Evolutionary conservation across 2,888 invertebrate genomes (phyloP), one percentile per base, ranked within the genome.

Genomic region (Sisyra terminalis): DNA sequence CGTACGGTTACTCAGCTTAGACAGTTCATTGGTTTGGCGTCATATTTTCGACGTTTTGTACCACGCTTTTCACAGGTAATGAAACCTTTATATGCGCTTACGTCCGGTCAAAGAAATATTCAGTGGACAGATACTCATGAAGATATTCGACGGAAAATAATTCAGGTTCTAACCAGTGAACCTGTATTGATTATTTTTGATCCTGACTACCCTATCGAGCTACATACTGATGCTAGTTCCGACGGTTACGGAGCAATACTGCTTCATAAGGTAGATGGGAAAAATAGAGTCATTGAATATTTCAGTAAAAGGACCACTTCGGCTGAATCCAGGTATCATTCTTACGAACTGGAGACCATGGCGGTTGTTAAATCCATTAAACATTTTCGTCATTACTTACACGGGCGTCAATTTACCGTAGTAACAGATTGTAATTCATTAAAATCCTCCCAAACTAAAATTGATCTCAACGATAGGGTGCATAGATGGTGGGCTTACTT

Each of bases 401-500:
- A 14, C 6, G 38, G 38, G 2, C 15, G 15, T 15, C 11, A 14
- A 17, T 38, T 38, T 38, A 16, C 51, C 50, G 46, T 53, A 38
- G 15, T 54, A 4, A 54, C 55, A 2, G 55, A 57, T 41, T 51
- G 49, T 31, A 46, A 49, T 10, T 42, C 48, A 8, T 39, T 50
- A 6, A 49, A 45, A 17, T 46, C 48, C 1, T 49, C 52, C 2
- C 47, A 48, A 18, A 45, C 41, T 1, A 53, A 54, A 42, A 48
- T 29, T 2, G 49, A 55, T n/a, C 34, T 55, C 5, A 50, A 48
- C 2, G 52, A 51, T 5, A 46, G 51, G 8, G 49, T 53, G 1
- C 49, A 52, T 32, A 45, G 53, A 0, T 54, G 52, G 52, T 54
- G 52, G 52, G 49, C 52, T 1, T 48, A 46, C 16, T 31, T 55